Percentiles rank a stretch among this genome's conserved stretches.
phyloP scores from a whole-genome alignment of 2,113 vertebrate species.

The Odocoileus hemionus region DNA sequence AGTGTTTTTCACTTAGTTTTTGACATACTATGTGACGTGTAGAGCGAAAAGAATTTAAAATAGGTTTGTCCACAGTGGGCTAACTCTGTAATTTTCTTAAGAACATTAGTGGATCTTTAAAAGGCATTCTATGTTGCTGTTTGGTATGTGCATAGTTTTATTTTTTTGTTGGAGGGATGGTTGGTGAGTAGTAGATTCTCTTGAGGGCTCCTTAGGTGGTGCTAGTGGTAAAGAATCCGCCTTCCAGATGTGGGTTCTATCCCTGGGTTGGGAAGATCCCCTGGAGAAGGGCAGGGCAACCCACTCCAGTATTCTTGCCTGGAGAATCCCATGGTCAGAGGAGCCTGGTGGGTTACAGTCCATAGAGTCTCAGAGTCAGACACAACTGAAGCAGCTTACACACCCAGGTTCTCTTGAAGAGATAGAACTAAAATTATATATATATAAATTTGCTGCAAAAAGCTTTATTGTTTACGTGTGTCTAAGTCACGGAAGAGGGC shows the following conservation, averaged over 20 bases:
- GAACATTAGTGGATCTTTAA: not conserved
- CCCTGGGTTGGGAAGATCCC: not conserved
- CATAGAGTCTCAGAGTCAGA: not conserved
- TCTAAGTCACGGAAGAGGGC: not conserved
- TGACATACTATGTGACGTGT: not conserved
- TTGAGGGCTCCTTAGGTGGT: not conserved
- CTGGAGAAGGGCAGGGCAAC: not conserved
- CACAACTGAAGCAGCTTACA: not conserved
- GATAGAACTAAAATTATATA: not conserved
- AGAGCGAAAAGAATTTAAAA: not conserved
- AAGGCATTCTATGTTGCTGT: not conserved
- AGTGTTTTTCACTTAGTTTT: not conserved
- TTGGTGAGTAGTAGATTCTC: not conserved
- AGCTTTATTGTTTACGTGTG: not conserved
- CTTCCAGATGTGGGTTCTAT: not conserved
- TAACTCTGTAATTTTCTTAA: not conserved
- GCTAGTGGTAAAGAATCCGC: accelerated
- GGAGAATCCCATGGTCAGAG: not conserved
- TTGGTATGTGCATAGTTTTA: not conserved
- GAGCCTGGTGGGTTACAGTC: not conserved
- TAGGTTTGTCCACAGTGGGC: not conserved
- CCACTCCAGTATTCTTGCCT: not conserved
- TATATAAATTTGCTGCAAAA: not conserved
- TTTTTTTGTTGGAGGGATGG: not conserved
- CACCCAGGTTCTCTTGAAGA: not conserved